phyloP scores from a whole-genome alignment of 2,797 vertebrate species.

The Gephyroberyx darwinii region DNA sequence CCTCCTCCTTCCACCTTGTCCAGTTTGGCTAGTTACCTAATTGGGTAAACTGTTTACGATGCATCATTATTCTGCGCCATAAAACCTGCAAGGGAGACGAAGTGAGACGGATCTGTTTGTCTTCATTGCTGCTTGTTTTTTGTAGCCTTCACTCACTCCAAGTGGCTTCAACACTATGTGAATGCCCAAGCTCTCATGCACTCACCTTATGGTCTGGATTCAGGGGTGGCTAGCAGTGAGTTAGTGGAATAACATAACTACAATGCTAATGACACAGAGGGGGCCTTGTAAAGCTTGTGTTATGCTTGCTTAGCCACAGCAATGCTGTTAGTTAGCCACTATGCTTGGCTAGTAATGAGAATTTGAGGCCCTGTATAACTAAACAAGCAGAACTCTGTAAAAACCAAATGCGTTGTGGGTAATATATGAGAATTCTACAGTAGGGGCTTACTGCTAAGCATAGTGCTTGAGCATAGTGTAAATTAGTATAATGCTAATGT shows the following conservation, averaged over 20 bases:
- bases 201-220: constrained; percentile 9
- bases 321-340: constrained; percentile 28
- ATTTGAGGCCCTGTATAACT: constrained; percentile 28
- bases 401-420: constrained; percentile 29
- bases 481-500: constrained; percentile 29
- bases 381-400: constrained; percentile 35
- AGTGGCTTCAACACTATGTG: constrained; percentile 16
- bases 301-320: constrained; percentile 25
- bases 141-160: constrained; percentile 16
- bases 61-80: constrained; percentile 39
- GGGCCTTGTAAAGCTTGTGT: constrained; percentile 45
- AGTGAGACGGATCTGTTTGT: constrained; percentile 29
- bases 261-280: constrained; percentile 41
- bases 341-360: constrained; percentile 9
- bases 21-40: constrained; percentile 52
- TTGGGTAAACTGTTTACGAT: constrained; percentile 67
- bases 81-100: constrained; percentile 37
- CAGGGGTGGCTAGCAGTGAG: constrained; percentile 17
- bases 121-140: constrained; percentile 20
- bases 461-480: not conserved
- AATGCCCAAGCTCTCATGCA: constrained; percentile 24
- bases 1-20: constrained; percentile 22
- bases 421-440: constrained; percentile 23
- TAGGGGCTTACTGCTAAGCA: constrained; percentile 21
- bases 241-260: constrained; percentile 13